phyloP scores from a whole-genome alignment of 2,888 invertebrate species.

The Volucella zonaria region DNA sequence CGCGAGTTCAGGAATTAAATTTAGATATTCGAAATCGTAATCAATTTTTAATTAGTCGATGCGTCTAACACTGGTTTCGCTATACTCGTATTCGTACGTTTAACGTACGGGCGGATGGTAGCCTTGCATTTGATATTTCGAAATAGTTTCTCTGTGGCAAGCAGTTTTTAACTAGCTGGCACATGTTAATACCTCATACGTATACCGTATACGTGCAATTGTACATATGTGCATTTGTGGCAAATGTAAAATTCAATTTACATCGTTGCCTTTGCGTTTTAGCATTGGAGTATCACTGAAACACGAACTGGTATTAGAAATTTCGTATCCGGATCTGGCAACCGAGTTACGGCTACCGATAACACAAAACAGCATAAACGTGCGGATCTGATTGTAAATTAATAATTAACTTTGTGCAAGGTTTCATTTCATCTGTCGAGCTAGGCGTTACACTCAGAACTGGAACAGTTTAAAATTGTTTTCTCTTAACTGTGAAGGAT shows the following conservation, averaged over 20 bases:
- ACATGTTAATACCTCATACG: slow-evolving; percentile 25
- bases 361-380: slow-evolving; percentile 15
- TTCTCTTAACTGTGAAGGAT: no score
- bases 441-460: no score
- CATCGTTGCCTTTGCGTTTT: slow-evolving; percentile 58
- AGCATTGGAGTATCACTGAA: slow-evolving; percentile 42
- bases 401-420: slow-evolving; percentile 58
- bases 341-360: no score
- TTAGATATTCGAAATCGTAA: slow-evolving; percentile 42
- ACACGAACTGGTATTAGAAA: slow-evolving; percentile 52
- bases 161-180: not conserved
- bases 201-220: slow-evolving; percentile 24
- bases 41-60: slow-evolving; percentile 66
- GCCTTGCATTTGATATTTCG: slow-evolving; percentile 28
- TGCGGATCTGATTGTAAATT: slow-evolving; percentile 43
- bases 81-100: slow-evolving; percentile 7
- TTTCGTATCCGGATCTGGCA: slow-evolving; percentile 5
- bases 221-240: slow-evolving; percentile 14
- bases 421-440: slow-evolving; percentile 8
- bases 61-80: slow-evolving; percentile 23
- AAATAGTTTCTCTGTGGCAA: slow-evolving; percentile 1
- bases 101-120: slow-evolving; percentile 27
- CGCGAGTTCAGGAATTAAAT: slow-evolving; percentile 35
- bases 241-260: slow-evolving; percentile 69
- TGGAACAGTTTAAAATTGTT: no score